These are phyloP conservation scores for Pandemis corylana DNA, from an alignment of 2,888 invertebrate genomes.

Conservation along the genomic window DNA sequence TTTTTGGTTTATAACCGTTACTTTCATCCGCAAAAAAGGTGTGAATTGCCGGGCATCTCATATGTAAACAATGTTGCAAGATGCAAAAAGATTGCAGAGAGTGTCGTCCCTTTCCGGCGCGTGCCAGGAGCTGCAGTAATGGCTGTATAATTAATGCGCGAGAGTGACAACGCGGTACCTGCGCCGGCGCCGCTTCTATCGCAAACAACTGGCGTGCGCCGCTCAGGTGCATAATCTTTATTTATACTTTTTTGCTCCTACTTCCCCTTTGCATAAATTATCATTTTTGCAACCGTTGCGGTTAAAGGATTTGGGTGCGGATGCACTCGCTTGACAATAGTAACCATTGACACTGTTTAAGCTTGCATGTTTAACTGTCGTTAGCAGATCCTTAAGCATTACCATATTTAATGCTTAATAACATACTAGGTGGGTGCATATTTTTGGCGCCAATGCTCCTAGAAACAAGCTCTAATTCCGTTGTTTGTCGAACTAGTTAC, in stretches of 20 bases:
- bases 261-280: constrained; percentile 85
- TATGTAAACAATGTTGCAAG: constrained; percentile 59
- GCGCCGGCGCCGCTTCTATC: constrained; percentile 58
- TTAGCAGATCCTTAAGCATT: neutral
- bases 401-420: neutral
- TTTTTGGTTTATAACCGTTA: constrained; percentile 47
- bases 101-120: constrained; percentile 59
- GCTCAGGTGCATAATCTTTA: constrained; percentile 83
- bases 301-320: constrained; percentile 46
- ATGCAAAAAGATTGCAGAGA: constrained; percentile 56
- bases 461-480: constrained; percentile 54
- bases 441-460: constrained; percentile 49
- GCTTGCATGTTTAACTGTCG: neutral
- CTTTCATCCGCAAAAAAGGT: constrained; percentile 29
- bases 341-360: constrained; percentile 16
- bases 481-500: constrained; percentile 76
- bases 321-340: constrained; percentile 25
- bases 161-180: constrained; percentile 68
- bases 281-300: constrained; percentile 66
- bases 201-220: constrained; percentile 68
- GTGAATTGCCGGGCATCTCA: constrained; percentile 43
- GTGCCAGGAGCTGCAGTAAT: constrained; percentile 59
- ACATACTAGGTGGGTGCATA: neutral
- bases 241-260: constrained; percentile 74
- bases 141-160: constrained; percentile 75